Evolutionary conservation across 2,797 vertebrate genomes (phyloP).

Genomic region (Margarornis squamiger): DNA sequence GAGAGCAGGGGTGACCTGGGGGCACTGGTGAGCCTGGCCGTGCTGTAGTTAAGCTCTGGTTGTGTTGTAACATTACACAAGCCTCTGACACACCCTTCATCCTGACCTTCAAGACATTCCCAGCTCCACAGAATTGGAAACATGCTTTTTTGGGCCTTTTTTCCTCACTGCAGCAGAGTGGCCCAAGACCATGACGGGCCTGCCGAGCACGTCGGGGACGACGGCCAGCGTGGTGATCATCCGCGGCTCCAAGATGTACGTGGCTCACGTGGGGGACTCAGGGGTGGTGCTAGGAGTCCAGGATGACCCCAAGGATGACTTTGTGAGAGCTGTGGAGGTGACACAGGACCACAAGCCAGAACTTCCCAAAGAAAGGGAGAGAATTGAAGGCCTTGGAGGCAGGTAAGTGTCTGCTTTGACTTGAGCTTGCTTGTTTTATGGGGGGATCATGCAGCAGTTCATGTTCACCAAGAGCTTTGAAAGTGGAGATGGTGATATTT

Average conservation of each 20-base stretch:
- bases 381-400: constrained; percentile 95
- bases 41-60: rapidly evolving
- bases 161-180: constrained; percentile 85
- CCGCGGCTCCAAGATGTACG: constrained; percentile 90
- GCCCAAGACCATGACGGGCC: constrained; percentile 94
- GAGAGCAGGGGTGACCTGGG: neutral
- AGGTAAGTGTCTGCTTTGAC: constrained; percentile 77
- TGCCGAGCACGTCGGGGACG: constrained; percentile 94
- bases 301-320: constrained; percentile 86
- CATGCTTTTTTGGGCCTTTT: neutral
- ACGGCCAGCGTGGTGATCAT: constrained; percentile 95
- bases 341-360: constrained; percentile 97
- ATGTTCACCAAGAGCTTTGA: neutral
- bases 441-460: neutral
- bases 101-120: neutral
- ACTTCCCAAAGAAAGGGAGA: constrained; percentile 90
- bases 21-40: neutral
- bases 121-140: neutral
- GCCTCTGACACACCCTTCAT: neutral
- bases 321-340: constrained; percentile 89
- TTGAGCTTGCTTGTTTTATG: neutral
- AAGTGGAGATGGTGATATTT: neutral
- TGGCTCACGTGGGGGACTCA: constrained; percentile 94
- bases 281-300: constrained; percentile 93
- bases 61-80: rapidly evolving